These are phyloP conservation scores for Bombyx mandarina DNA, from an alignment of 1,140 invertebrate species.

Conservation along the genomic window DNA sequence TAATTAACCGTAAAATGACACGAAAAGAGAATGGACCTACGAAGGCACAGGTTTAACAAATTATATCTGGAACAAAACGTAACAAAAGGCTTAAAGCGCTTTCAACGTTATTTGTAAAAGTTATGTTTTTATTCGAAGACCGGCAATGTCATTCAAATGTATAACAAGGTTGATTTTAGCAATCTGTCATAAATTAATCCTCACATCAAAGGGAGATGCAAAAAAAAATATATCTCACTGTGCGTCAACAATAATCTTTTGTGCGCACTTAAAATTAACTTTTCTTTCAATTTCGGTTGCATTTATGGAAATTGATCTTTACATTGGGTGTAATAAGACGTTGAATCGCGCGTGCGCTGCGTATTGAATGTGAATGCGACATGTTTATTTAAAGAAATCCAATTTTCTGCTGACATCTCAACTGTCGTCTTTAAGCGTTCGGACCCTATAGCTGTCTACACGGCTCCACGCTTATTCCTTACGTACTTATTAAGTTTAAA, in stretches of 20 bases:
- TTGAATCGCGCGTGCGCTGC: neutral
- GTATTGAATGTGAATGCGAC: slow-evolving; percentile 52
- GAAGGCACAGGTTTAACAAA: slow-evolving; percentile 23
- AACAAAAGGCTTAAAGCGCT: slow-evolving; percentile 37
- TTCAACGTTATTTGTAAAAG: slow-evolving; percentile 20
- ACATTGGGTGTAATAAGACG: slow-evolving; percentile 52
- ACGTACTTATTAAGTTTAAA: slow-evolving; percentile 29
- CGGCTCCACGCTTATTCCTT: slow-evolving; percentile 59
- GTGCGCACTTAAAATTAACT: slow-evolving; percentile 59
- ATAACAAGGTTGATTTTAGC: slow-evolving; percentile 41
- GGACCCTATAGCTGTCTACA: slow-evolving; percentile 54
- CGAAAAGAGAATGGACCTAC: slow-evolving; percentile 13
- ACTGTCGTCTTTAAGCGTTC: slow-evolving; percentile 66
- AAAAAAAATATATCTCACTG: slow-evolving; percentile 26
- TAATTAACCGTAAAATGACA: slow-evolving; percentile 20
- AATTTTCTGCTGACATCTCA: slow-evolving; percentile 70
- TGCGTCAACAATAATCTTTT: slow-evolving; percentile 58
- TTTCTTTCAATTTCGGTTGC: slow-evolving; percentile 29
- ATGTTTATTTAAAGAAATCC: slow-evolving; percentile 71
- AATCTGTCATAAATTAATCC: slow-evolving; percentile 37
- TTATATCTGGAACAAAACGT: slow-evolving; percentile 29
- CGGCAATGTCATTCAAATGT: slow-evolving; percentile 41
- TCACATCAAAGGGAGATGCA: slow-evolving; percentile 8
- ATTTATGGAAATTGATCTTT: no score
- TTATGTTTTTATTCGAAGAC: slow-evolving; percentile 26